These are phyloP conservation scores for Philotrypesis tridentata DNA, from an alignment of 1,140 invertebrate genomes.

Conservation along the genomic window DNA sequence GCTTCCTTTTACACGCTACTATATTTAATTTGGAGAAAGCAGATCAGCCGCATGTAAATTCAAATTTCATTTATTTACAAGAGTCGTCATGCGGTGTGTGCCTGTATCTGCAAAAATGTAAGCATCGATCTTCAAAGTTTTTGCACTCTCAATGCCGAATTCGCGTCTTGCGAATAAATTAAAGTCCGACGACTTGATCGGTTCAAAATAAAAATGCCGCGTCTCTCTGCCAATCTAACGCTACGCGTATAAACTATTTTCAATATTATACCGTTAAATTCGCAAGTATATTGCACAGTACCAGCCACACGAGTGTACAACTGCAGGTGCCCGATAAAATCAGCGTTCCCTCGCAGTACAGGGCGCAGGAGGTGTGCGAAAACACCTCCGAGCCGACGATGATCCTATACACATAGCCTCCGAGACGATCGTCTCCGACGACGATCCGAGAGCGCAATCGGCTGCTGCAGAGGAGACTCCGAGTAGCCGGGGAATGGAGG, in stretches of 20 bases:
- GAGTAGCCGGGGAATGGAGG: slow-evolving; percentile 55
- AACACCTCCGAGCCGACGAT: neutral
- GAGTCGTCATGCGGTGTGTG: neutral
- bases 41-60: slow-evolving; percentile 1
- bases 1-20: slow-evolving; percentile 6
- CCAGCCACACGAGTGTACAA: too few relatives aligned
- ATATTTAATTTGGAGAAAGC: slow-evolving; percentile 24
- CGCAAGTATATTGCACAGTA: too few relatives aligned
- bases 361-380: neutral
- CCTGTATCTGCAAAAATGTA: neutral
- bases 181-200: neutral
- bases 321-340: too few relatives aligned
- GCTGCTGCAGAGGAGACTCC: too few relatives aligned
- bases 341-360: too few relatives aligned
- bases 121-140: neutral
- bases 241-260: too few relatives aligned
- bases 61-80: neutral
- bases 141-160: neutral
- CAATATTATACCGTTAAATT: too few relatives aligned
- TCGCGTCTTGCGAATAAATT: neutral
- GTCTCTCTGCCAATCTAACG: too few relatives aligned
- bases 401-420: neutral
- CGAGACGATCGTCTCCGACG: slow-evolving; percentile 16
- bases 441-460: neutral
- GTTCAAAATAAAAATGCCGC: too few relatives aligned